Base-by-base conservation (phyloP, 2,797 vertebrate genomes). In the Trachurus trachurus region DNA sequence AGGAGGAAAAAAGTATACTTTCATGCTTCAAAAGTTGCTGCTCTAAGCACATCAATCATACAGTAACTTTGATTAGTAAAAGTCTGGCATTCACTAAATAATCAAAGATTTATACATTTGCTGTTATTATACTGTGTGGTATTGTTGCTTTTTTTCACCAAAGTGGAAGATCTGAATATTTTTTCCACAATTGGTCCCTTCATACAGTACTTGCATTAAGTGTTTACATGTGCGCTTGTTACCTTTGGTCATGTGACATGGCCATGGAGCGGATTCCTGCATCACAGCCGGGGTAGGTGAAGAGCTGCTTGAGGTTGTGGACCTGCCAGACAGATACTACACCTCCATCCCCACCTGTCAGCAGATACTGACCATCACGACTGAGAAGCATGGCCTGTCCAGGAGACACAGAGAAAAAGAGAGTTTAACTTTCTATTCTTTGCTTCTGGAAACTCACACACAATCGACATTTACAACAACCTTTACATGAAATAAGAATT, bases 181-280 rank as follows among this genome's bases (percentile, higher is more conserved):
- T 62, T 6, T 39, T 42, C 15, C 5, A 4, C 6, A 8, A 42
- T 26, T 0, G 5, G 6, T 26, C 16, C 1, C 8, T 40, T 22
- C 10, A 15, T 9, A 19, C 0, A 26, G 50, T 21, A 1, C 26
- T 26, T 22, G 17, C 26, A 5, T 8, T 37, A 37, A 37, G 37
- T n/a, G 16, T 17, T 22, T 17, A 1, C 11, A 10, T 17, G 29
- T 53, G 21, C 15, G 53, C 17, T 39, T 6, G 9, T 76, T 92
- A 99, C 98, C 98, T 98, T 95, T 99, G 98, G 96, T 99, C 98
- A 39, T 97, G 96, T 0, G 98, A 98, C 83, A 99, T 95, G 66
- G 97, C 96, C 97, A 99, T 98, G 59, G 98, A 97, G 74, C 98
- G 96, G 92, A 99, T 97, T 1, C 98, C 97, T 9, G 98, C 98